Base-by-base conservation (phyloP, 2,888 invertebrate species). In the Drosophila longiperda region DNA sequence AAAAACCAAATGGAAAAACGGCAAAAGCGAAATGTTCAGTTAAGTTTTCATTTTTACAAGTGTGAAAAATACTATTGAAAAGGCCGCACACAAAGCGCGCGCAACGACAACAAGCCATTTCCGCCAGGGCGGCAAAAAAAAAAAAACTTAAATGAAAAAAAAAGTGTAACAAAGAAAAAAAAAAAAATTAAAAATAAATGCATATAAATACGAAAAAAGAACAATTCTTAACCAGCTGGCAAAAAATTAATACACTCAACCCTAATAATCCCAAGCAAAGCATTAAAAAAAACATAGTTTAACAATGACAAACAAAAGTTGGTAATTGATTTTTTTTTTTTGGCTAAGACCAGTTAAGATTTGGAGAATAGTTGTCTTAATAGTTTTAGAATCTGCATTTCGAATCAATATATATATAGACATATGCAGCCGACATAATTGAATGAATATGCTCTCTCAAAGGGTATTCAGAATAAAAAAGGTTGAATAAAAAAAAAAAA, bases 41-140 rank as follows among this genome's bases (percentile, higher is more conserved):
- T 87, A 84, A 85, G 85, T 85, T 87, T 85, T 87, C 84, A 87
- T 85, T 85, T 86, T 83, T 81, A 84, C 81, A 87, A 84, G 85
- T 84, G 85, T 83, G 84, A 85, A 85, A 86, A 86, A 82, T 77
- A 75, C 84, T 82, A 82, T 83, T 83, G 85, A 82, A 83, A 85
- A 77, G 85, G 75, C 83, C 83, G 66, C 75, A 59, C 66, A 64
- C 69, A 74, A 78, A 66, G 78, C 72, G 76, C 75, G 68, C 76
- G 68, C 69, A 61, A 67, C 66, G 67, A 59, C 82, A 83, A 83
- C 80, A 66, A 82, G 76, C 80, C 73, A 80, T 74, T 80, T 83
- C 83, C 83, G 86, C 74, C 67, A 66, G 48, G 59, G 61, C 79
- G 75, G 68, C 73, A 62, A 48, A 15, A 26, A 26, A 6, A 45